A percentile compares a stretch with the other conserved stretches of the same genome.
phyloP scores from a whole-genome alignment of 2,888 invertebrate species.

The Periphyllus acericola region DNA sequence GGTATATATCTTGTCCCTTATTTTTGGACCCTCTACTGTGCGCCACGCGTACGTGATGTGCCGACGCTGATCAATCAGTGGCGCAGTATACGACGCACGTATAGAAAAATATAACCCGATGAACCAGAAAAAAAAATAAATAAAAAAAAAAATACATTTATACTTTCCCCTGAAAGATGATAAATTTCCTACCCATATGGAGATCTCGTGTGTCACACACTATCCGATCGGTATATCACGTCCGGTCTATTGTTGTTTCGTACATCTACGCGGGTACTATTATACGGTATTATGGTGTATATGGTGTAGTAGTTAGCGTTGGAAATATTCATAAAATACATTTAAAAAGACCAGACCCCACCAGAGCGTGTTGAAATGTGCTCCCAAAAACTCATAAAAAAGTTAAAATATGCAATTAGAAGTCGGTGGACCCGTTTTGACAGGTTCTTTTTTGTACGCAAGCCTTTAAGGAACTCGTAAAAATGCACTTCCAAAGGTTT shows the following conservation, averaged over 20 bases:
- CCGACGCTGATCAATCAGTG: conserved; percentile 52
- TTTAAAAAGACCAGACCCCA: neutral
- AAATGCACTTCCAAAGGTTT: conserved; percentile 12
- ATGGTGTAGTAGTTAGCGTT: neutral
- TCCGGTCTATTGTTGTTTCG: conserved; percentile 42
- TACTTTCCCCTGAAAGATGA: conserved; percentile 25
- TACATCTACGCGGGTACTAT: neutral
- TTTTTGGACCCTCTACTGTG: conserved; percentile 23
- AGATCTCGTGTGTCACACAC: conserved; percentile 26
- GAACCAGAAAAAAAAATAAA: neutral
- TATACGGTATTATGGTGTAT: neutral
- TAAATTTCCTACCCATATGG: conserved; percentile 42
- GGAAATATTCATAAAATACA: conserved; percentile 4
- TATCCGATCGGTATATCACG: conserved; percentile 39
- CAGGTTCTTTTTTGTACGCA: neutral
- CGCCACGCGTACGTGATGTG: conserved; percentile 52
- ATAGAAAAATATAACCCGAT: conserved; percentile 2
- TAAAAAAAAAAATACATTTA: neutral
- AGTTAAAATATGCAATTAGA: conserved; percentile 24
- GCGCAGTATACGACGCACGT: conserved; percentile 4
- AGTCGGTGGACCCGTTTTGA: neutral
- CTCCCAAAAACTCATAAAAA: conserved; percentile 1
- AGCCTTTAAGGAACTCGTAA: conserved; percentile 32
- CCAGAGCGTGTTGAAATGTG: neutral
- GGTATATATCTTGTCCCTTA: conserved; percentile 33